Base-by-base conservation (phyloP, 2,113 vertebrate species). In the Poecilia latipinna region DNA sequence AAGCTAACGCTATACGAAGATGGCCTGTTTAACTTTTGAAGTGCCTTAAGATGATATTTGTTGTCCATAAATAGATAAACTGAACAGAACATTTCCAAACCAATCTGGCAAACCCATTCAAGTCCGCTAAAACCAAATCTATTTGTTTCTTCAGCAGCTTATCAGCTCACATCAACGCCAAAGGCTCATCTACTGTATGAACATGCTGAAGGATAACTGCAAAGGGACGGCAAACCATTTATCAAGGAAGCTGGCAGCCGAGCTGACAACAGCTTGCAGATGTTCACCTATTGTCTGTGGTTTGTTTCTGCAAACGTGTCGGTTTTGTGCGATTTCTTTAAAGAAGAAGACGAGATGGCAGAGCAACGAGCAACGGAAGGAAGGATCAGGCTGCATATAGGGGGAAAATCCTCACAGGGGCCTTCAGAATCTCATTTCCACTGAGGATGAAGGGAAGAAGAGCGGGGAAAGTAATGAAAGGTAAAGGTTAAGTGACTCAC, bases 401-500 rank as follows among this genome's bases (percentile, higher is more conserved):
- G 35, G 65, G 39, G 42, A 51, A 29, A 61, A 61, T 28, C 15
- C 68, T 70, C 32, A 39, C 32, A 29, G 54, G n/a, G n/a, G 26
- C 15, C 35, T 33, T 73, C 28, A 63, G 6, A 64, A 24, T 51
- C 22, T 64, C 28, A 12, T 44, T 37, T 12, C 42, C 7, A 71
- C 57, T 57, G 48, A 69, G 10, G 12, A 15, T 28, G 6, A 44
- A 42, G 61, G 69, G 17, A 32, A 61, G 57, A 42, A 42, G 8
- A 61, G 57, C 8, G 15, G 44, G 44, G 8, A 68, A 67, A 62
- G 71, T 29, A 65, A 51, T 63, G 15, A 70, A 48, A 67, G 28
- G 26, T 6, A 39, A 44, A 82, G 44, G 64, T 66, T 42, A 61
- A 29, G 48, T 24, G 54, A 91, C 97, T 97, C 96, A 99, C 98